Evolutionary conservation across 2,888 invertebrate species (phyloP), one percentile per base, ranked within the genome.

Genomic region (Caenorhabditis doughertyi): DNA sequence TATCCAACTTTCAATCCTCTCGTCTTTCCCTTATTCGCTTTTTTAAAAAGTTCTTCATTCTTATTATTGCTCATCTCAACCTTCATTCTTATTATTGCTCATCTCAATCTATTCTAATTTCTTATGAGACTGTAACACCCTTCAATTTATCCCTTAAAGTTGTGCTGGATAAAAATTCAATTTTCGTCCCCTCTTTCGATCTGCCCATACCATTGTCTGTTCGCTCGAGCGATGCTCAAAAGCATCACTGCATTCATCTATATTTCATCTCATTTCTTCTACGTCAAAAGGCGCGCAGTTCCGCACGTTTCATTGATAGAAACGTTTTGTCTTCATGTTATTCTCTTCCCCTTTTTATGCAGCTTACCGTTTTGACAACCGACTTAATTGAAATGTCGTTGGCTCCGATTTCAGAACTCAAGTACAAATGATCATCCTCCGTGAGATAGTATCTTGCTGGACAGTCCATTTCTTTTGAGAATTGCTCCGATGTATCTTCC

Each of bases 351-450:
- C 25, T 71, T 47, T 62, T 27, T 27, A 3, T n/a, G n/a, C 27
- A 39, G 21, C 85, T 18, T 92, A 95, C 96, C 95, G 98, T 98
- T 81, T 95, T 94, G 85, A 95, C 94, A 87, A 99, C 95, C 92
- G 97, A 95, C 64, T 95, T 95, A 2, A 96, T 96, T 91, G 96
- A 95, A 68, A 97, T 95, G 88, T 94, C 93, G 62, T 93, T 93
- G 65, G 99, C 98, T 85, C 99, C 99, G 85, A 99, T 98, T 94
- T 99, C 99, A 85, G 98, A 98, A 80, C 98, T 97, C 97, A 99
- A 98, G 91, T 99, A 95, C 93, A 99, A 95, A 86, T 97, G 94
- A 92, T 98, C 97, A 93, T 98, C 97, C 16, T 84, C 77, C 92
- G 95, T 96, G 90, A 98, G 96, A 60, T 90, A 91, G 80, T 88